Evolutionary conservation across 2,113 vertebrate genomes (phyloP), one percentile per base, ranked within the genome.

Genomic region (Trogon surrucura): DNA sequence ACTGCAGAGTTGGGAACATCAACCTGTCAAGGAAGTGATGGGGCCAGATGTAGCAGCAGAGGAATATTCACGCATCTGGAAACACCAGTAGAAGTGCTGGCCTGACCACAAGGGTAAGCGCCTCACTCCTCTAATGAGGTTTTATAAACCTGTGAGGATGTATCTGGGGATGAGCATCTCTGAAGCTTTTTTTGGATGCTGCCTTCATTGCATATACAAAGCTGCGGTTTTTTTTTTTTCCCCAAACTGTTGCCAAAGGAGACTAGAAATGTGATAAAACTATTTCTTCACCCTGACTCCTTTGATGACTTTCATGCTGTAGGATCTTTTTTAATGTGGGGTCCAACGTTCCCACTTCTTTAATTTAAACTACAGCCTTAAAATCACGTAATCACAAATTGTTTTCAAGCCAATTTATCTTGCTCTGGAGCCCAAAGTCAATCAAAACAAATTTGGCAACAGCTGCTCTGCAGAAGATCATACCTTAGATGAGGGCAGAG

Each of bases 41-140:
- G 47, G 4, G 88, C 85, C 57, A 0, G 4, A 14, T 4, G 27
- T 21, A 67, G 57, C 53, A 80, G 73, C 3, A 0, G 2, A 61
- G 34, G 22, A 71, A 48, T 23, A 38, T 16, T 65, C 45, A 30
- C 10, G 11, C 8, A 2, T 8, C 60, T 48, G 9, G 30, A 18
- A 80, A 73, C 38, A 5, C 36, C 32, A 51, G 27, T 67, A 80
- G 51, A 57, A 54, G 5, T 3, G 14, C 36, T 38, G 19, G 14
- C 36, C 41, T 66, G 73, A 8, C 50, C 34, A 34, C 34, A 38
- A 25, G 25, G 62, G 21, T 27, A 44, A 36, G 22, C 5, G 7
- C 26, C 38, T 72, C 74, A 56, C 21, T 5, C 29, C 17, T 30
- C 58, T 80, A 60, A 71, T 6, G 38, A 91, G 88, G 45, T 30